These are phyloP conservation scores for Epinephelus malabaricus DNA, from an alignment of 2,797 vertebrate species.

Conservation along the genomic window DNA sequence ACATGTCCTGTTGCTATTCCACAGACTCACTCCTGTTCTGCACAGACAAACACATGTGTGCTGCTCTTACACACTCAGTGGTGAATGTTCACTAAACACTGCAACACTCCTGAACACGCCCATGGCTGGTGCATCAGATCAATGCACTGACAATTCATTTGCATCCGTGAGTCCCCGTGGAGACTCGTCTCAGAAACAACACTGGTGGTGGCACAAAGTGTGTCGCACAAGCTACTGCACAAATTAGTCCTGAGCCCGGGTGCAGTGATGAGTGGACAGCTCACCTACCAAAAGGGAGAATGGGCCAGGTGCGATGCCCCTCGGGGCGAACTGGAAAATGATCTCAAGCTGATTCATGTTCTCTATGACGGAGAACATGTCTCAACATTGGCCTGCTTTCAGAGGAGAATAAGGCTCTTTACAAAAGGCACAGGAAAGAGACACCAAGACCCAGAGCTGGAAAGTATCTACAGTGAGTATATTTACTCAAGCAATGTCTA, in stretches of 20 bases:
- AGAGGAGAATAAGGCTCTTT: background rate
- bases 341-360: conserved; percentile 17
- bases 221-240: conserved; percentile 14
- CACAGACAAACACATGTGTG: conserved; percentile 25
- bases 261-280: conserved; percentile 4
- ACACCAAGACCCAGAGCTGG: background rate
- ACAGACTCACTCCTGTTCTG: conserved; percentile 11
- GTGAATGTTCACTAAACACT: conserved; percentile 20
- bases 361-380: background rate
- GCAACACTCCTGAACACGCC: conserved; percentile 44
- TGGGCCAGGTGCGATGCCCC: conserved; percentile 18
- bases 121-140: conserved; percentile 52
- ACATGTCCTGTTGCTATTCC: conserved; percentile 22
- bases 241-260: background rate
- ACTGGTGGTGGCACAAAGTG: conserved; percentile 10
- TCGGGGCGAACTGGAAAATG: conserved; percentile 16
- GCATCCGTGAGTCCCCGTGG: conserved; percentile 30
- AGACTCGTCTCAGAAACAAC: conserved; percentile 27
- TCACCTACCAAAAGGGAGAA: background rate
- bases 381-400: background rate
- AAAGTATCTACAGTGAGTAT: background rate
- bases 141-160: conserved; percentile 55
- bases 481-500: background rate
- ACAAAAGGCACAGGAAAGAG: conserved; percentile 15
- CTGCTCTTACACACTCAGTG: background rate